Conservation (phyloP, 2,888 invertebrate genomes). For the Ichneumon xanthorius region DNA sequence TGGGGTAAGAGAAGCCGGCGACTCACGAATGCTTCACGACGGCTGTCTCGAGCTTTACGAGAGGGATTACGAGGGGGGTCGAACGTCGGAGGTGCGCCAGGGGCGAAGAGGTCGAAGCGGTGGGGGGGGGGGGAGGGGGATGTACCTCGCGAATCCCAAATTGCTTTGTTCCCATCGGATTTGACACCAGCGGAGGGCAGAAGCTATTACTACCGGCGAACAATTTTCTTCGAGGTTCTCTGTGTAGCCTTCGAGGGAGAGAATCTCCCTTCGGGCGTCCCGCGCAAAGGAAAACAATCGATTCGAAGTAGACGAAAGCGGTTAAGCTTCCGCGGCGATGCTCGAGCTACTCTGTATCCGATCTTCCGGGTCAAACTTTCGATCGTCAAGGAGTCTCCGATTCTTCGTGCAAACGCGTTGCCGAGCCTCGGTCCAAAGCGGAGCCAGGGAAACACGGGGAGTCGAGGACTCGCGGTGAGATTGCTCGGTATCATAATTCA, state of each 20-base stretch:
- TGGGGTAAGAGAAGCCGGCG: conserved; percentile 10
- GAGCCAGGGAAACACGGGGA: neutral
- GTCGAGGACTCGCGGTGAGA: conserved; percentile 20
- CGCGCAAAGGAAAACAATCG: conserved; percentile 49
- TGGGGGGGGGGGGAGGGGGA: conserved; percentile 17
- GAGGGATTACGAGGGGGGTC: conserved; percentile 60
- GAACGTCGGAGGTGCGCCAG: conserved; percentile 14
- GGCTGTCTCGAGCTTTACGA: conserved; percentile 64
- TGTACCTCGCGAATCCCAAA: conserved; percentile 54
- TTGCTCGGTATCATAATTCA: conserved; percentile 47
- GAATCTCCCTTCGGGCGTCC: neutral
- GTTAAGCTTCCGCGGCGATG: conserved; percentile 28
- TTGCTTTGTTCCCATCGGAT: conserved; percentile 68
- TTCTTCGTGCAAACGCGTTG: neutral
- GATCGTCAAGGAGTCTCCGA: neutral
- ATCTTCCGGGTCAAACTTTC: neutral
- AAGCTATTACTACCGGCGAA: conserved; percentile 26
- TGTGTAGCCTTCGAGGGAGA: neutral
- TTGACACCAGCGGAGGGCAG: conserved; percentile 54
- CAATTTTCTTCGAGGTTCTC: conserved; percentile 44
- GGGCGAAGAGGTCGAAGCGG: neutral
- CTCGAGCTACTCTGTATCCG: conserved; percentile 22
- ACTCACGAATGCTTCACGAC: conserved; percentile 58
- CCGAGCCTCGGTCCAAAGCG: neutral
- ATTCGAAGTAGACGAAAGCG: conserved; percentile 29